Evolutionary conservation across 2,888 invertebrate species (phyloP).

Genomic region (Drosophila crucigera): DNA sequence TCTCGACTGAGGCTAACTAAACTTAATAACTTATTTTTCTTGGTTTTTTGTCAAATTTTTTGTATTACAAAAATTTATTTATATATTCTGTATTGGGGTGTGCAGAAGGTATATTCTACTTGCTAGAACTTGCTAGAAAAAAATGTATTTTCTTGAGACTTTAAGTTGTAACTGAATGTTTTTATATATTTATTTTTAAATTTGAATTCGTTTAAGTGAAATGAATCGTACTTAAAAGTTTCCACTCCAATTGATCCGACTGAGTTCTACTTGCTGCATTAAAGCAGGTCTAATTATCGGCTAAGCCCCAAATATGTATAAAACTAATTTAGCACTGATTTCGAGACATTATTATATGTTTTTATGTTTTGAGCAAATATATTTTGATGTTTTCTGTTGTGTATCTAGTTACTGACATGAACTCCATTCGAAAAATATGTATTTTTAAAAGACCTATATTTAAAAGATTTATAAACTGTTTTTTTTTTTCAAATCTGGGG

Average conservation of each 20-base stretch:
- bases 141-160: neutral
- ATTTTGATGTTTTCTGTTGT: neutral
- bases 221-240: neutral
- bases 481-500: neutral
- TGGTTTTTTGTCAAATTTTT: slow-evolving; percentile 19
- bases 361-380: neutral
- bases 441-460: neutral
- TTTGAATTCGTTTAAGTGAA: neutral
- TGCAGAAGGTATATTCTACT: slow-evolving; percentile 4
- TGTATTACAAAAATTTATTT: slow-evolving; percentile 37
- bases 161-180: neutral
- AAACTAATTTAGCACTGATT: neutral
- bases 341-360: neutral
- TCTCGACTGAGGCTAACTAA: slow-evolving; percentile 52
- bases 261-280: too few relatives aligned
- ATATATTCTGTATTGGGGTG: slow-evolving; percentile 21
- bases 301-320: neutral
- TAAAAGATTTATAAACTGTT: neutral
- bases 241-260: too few relatives aligned
- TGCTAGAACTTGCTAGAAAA: neutral
- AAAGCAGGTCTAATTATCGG: too few relatives aligned
- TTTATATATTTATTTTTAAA: neutral
- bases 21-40: slow-evolving; percentile 44
- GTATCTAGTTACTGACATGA: neutral
- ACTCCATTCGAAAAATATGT: neutral